Evolutionary conservation across 2,888 invertebrate genomes (phyloP), one percentile per base, ranked within the genome.

Genomic region (Hirtodrosophila alboralis): DNA sequence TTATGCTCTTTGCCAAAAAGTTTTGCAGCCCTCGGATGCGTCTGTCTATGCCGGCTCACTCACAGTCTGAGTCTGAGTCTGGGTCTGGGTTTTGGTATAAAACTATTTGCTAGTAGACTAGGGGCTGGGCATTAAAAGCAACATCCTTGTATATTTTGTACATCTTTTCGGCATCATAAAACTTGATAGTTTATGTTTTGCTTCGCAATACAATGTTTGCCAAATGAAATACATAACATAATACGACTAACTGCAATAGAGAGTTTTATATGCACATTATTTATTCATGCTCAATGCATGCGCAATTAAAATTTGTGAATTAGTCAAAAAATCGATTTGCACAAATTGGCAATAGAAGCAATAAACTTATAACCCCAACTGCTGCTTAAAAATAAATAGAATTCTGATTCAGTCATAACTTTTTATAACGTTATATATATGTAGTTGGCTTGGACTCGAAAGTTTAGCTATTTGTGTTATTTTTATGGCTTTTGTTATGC

Each of bases 1-100:
- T 75, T 84, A 83, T 85, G 75, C 84, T 85, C 72, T 79, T 83
- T 72, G 83, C 76, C 75, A 78, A 71, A 81, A 79, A 80, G 60
- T 83, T n/a, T 84, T 78, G 52, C 54, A 73, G 41, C 60, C 66
- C 63, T 54, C 48, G 54, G 43, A 9, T 6, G 14, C 40, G 33
- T 49, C 53, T 27, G 28, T 14, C 13, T 31, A 31, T 26, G 28
- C 33, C 60, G n/a, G 47, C 53, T 26, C 26, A 38, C 26, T 33
- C 33, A 16, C 9, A n/a, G 31, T 34, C 26, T 41, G 45, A 12
- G 38, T n/a, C 18, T n/a, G n/a, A n/a, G n/a, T n/a, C n/a, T n/a
- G n/a, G n/a, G 40, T 30, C 48, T 26, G 36, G 36, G 37, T 45
- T 33, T 59, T 53, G 56, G 40, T 47, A 37, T 43, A 41, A 67